Evolutionary conservation across 2,113 vertebrate genomes (phyloP), one percentile per base, ranked within the genome.

Genomic region (Oncorhynchus kisutch): DNA sequence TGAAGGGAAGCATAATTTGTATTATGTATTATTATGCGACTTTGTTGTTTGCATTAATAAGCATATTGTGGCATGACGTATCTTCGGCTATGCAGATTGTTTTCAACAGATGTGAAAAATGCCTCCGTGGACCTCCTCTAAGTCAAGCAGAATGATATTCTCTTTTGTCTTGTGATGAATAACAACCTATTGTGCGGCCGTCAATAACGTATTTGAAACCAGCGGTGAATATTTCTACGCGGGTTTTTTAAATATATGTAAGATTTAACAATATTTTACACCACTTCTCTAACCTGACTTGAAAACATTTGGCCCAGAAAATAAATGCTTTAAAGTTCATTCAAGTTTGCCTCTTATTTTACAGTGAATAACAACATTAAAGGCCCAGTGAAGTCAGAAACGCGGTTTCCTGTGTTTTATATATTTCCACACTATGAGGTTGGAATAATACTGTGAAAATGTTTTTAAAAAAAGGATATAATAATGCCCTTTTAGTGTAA

Each of bases 151-250:
- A 45, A 12, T 45, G 83, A 89, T 87, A 88, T 89, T 85, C 86
- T 89, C 84, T 82, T 92, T 89, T 90, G 91, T 92, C 90, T 91
- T 89, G 84, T 91, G 84, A 92, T 91, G 90, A 91, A 91, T 88
- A 86, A 88, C 86, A 85, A 86, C 83, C 90, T 78, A 86, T 45
- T 45, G 39, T 45, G 39, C 2, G 9, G 39, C 9, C 39, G 11
- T 90, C 88, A 92, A 89, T 90, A 87, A 91, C 90, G 86, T 68
- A n/a, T 59, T 73, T 8, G 84, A 81, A 14, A 67, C 73, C 73
- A 24, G 34, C 81, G 11, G 39, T 45, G 39, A 45, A 45, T 45
- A 45, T 45, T 45, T 45, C 8, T 2, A 45, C 9, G 2, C 9
- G 11, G 39, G 2, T 45, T 8, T 45, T 78, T 81, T 77, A 78